These are phyloP conservation scores for Desmophyllum pertusum DNA, from an alignment of 92 coral and sea anemone genomes.

Conservation along the genomic window DNA sequence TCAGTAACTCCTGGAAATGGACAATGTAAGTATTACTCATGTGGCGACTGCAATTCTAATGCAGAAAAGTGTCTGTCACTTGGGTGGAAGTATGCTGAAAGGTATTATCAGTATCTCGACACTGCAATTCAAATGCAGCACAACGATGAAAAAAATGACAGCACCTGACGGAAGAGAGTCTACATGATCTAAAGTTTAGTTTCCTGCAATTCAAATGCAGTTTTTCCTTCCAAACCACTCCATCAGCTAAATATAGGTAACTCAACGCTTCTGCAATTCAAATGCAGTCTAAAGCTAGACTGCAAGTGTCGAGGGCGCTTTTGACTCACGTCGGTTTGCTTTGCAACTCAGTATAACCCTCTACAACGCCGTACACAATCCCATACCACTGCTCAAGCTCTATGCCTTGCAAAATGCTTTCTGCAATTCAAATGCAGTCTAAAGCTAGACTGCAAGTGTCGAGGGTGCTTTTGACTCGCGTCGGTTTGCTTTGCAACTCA, in stretches of 20 bases:
- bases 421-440: conserved; percentile 53
- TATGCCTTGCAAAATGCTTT: background rate
- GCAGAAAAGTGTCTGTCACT: conserved; percentile 19
- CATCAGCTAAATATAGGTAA: background rate
- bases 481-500: background rate
- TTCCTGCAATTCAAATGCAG: conserved; percentile 61
- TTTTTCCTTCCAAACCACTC: background rate
- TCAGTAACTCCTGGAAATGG: conserved; percentile 9
- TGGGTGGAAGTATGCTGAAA: background rate
- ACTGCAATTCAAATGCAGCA: conserved; percentile 38
- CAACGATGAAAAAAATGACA: background rate
- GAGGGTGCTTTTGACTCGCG: background rate
- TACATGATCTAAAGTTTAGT: background rate
- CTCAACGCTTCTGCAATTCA: conserved; percentile 30
- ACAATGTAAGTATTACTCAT: conserved; percentile 17
- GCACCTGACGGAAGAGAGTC: background rate
- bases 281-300: conserved; percentile 33
- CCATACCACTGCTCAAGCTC: background rate
- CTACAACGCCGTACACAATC: background rate
- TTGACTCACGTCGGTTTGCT: background rate
- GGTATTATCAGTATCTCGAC: background rate
- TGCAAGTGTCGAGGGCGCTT: background rate
- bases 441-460: background rate
- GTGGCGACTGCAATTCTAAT: conserved; percentile 45
- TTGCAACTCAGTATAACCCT: background rate